Evolutionary conservation across 2,113 vertebrate species (phyloP).

Genomic region (Panthera leo): DNA sequence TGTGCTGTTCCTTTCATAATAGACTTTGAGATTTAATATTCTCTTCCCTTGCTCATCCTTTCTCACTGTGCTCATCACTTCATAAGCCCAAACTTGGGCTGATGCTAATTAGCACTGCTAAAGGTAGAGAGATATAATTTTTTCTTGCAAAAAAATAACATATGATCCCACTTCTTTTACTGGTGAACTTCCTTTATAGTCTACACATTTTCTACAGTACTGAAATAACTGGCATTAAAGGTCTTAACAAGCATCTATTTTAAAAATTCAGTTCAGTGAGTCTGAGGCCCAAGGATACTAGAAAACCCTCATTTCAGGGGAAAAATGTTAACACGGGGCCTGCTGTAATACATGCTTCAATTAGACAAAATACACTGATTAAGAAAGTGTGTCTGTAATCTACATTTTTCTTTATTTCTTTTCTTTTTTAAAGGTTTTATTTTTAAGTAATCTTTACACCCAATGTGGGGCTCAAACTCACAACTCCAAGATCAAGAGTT

Average conservation of each 20-base stretch:
- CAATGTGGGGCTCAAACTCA: not conserved
- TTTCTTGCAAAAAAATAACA: slow-evolving; percentile 3
- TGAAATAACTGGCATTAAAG: not conserved
- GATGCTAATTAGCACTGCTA: not conserved
- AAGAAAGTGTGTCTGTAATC: not conserved
- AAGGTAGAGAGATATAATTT: not conserved
- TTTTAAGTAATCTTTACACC: not conserved
- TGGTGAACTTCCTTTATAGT: slow-evolving; percentile 7
- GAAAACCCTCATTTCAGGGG: not conserved
- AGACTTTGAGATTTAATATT: not conserved
- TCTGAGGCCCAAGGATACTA: not conserved
- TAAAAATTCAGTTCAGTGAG: not conserved
- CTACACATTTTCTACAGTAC: not conserved
- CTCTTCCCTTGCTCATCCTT: not conserved
- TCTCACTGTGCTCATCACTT: not conserved
- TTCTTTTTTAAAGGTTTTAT: not conserved
- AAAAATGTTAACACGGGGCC: not conserved
- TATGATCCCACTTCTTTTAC: not conserved
- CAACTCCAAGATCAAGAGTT: not conserved
- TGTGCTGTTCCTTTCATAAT: not conserved
- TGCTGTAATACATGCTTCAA: not conserved
- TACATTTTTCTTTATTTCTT: not conserved
- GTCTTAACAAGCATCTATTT: not conserved
- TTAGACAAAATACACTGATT: not conserved
- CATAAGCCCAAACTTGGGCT: not conserved